Percentiles rank a stretch among this genome's conserved stretches.
Conservation (phyloP, 2,113 vertebrate species). For the Dasyurus viverrinus region DNA sequence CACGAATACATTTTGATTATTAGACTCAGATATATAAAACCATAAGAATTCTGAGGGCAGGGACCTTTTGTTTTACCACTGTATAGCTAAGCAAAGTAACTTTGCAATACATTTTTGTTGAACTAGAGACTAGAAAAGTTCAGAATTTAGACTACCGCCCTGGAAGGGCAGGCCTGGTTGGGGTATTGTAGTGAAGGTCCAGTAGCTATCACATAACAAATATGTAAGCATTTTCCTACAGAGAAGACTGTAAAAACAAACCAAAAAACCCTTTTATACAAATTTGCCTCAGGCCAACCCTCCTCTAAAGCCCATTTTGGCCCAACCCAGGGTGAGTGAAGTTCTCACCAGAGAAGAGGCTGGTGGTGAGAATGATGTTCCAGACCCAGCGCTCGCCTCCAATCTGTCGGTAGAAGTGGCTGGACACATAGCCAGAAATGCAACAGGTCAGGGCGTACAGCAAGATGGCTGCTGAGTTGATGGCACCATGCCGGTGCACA, state of each 20-base stretch:
- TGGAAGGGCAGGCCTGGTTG: slow-evolving; percentile 16
- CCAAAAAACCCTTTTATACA: background rate
- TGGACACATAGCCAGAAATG: slow-evolving; percentile 93
- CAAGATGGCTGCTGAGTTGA: slow-evolving; percentile 93
- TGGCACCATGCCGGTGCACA: slow-evolving; percentile 92
- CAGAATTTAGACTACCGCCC: slow-evolving; percentile 11
- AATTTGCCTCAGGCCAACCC: background rate
- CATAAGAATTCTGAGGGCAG: background rate
- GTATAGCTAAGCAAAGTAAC: background rate
- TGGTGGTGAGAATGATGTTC: slow-evolving; percentile 95
- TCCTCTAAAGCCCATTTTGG: slow-evolving; percentile 20
- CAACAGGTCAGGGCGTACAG: slow-evolving; percentile 94
- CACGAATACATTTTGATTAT: background rate
- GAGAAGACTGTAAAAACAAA: background rate
- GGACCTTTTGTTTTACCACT: background rate
- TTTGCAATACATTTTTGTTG: background rate
- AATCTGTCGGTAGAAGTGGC: slow-evolving; percentile 94
- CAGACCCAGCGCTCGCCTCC: slow-evolving; percentile 94
- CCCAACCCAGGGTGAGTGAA: slow-evolving; percentile 36
- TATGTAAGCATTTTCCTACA: background rate
- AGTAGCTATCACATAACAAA: background rate
- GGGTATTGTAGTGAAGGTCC: background rate
- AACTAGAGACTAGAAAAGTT: slow-evolving; percentile 38
- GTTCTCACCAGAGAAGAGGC: slow-evolving; percentile 92
- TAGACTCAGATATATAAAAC: background rate